Conservation (phyloP, 2,888 invertebrate genomes). For the Eutolmus rufibarbis region DNA sequence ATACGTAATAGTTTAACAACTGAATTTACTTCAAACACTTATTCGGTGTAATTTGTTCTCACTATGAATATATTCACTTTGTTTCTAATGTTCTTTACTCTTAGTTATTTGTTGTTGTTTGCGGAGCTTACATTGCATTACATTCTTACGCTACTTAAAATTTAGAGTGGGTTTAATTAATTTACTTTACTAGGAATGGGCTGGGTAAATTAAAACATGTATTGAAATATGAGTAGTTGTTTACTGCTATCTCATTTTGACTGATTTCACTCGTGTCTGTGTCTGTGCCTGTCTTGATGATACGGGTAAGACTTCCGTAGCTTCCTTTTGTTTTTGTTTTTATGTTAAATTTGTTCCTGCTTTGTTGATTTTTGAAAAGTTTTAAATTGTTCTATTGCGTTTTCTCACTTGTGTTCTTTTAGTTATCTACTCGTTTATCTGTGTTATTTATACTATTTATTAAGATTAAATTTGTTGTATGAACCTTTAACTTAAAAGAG, state of each 20-base stretch:
- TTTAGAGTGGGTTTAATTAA: conserved; percentile 32
- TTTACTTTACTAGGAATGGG: conserved; percentile 35
- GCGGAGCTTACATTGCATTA: conserved; percentile 39
- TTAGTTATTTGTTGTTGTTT: conserved; percentile 37
- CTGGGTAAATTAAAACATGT: conserved; percentile 37
- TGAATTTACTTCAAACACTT: conserved; percentile 40
- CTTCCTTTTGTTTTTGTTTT: conserved; percentile 36
- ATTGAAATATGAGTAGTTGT: conserved; percentile 35
- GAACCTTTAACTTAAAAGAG: conserved; percentile 43
- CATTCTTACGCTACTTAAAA: conserved; percentile 37
- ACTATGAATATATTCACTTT: conserved; percentile 25
- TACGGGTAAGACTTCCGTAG: background rate
- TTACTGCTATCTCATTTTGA: conserved; percentile 39
- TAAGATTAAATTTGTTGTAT: conserved; percentile 44
- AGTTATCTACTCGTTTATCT: background rate
- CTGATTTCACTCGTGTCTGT: background rate
- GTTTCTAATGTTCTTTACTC: conserved; percentile 26
- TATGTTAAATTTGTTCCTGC: conserved; percentile 45
- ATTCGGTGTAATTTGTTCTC: conserved; percentile 35
- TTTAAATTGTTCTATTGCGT: conserved; percentile 6
- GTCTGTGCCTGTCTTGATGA: background rate
- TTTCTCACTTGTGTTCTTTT: conserved; percentile 33
- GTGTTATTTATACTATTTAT: conserved; percentile 36
- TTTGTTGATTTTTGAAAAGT: conserved; percentile 43
- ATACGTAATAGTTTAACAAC: conserved; percentile 42